Evolutionary conservation across 1,140 invertebrate genomes (phyloP), one percentile per base, ranked within the genome.

Genomic region (Pseudomyrmex cubaensis): DNA sequence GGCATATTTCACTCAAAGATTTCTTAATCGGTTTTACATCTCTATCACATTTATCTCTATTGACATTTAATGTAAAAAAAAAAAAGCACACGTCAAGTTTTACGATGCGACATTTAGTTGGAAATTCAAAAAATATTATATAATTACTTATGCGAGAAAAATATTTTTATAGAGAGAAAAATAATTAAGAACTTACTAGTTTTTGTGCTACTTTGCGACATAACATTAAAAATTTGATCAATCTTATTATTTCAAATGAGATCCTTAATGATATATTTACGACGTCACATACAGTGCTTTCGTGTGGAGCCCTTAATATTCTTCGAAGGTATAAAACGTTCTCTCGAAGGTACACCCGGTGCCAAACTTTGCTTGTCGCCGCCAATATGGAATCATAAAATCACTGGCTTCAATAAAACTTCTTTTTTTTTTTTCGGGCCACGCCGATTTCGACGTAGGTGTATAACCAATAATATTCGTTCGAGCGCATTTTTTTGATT

Each of bases 1-100:
- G 22, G 62, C 62, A 76, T 76, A 78, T 75, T 86, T 73, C 70
- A 88, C 74, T 46, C 54, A 70, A 77, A 83, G 83, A 35, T 35
- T 35, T 76, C 74, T 80, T 66, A n/a, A 61, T 50, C 57, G n/a
- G 61, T 35, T 7, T 72, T 54, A n/a, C 12, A 61, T 48, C 2
- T 13, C 5, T 12, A n/a, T 70, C 20, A 48, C 9, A 50, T 69
- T 13, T 46, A 57, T 69, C n/a, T n/a, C 50, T 52, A 52, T 52
- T 25, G 25, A 70, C 2, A 56, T 78, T 48, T 69, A 9, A 78
- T 48, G 7, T 59, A 46, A 13, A 46, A 17, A 4, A 10, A 48
- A 5, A 35, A 35, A 35, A 35, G 3, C 2, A 25, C 25, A 35
- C 25, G 4, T 35, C 1, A 35, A 35, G 5, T 35, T 7, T 35